Percentiles rank a stretch among this genome's conserved stretches.
These are phyloP conservation scores for Drosophila subquinaria DNA, from an alignment of 2,888 invertebrate species.

Conservation along the genomic window DNA sequence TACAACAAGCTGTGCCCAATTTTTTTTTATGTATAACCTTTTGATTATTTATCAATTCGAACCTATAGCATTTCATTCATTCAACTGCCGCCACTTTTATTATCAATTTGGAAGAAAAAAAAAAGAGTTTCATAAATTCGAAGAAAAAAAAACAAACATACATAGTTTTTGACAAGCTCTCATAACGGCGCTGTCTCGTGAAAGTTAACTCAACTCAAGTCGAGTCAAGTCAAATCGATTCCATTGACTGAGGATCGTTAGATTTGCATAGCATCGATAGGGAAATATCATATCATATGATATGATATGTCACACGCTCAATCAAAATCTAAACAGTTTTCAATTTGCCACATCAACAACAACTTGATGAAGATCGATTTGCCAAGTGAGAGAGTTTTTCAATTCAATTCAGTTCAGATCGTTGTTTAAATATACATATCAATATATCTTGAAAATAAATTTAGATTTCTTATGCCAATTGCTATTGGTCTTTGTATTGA, in stretches of 20 bases:
- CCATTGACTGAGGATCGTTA: conserved; percentile 29
- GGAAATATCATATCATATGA: conserved; percentile 29
- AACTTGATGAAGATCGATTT: conserved; percentile 24
- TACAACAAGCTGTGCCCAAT: conserved; percentile 52
- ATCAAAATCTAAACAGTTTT: conserved; percentile 22
- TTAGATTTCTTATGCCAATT: conserved; percentile 12
- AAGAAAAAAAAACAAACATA: conserved; percentile 38
- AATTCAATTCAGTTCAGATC: conserved; percentile 1
- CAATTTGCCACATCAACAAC: conserved; percentile 22
- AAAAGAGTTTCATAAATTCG: conserved; percentile 63
- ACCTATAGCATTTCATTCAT: conserved; percentile 50
- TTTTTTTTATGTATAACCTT: conserved; percentile 30
- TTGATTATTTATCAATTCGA: conserved; percentile 53
- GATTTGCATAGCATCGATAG: conserved; percentile 41
- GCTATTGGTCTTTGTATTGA: conserved; percentile 33
- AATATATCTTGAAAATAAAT: not conserved
- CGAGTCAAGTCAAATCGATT: conserved; percentile 42
- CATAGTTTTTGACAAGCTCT: conserved; percentile 53
- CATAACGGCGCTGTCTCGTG: conserved; percentile 56
- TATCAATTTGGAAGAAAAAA: conserved; percentile 52
- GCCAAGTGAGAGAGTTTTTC: conserved; percentile 10
- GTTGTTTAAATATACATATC: not conserved
- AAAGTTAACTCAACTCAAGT: conserved; percentile 47
- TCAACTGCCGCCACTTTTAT: conserved; percentile 51
- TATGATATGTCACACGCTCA: conserved; percentile 32